A percentile compares a stretch with the other conserved stretches of the same genome.
Conservation (phyloP, 2,113 vertebrate genomes). For the Bucco capensis region DNA sequence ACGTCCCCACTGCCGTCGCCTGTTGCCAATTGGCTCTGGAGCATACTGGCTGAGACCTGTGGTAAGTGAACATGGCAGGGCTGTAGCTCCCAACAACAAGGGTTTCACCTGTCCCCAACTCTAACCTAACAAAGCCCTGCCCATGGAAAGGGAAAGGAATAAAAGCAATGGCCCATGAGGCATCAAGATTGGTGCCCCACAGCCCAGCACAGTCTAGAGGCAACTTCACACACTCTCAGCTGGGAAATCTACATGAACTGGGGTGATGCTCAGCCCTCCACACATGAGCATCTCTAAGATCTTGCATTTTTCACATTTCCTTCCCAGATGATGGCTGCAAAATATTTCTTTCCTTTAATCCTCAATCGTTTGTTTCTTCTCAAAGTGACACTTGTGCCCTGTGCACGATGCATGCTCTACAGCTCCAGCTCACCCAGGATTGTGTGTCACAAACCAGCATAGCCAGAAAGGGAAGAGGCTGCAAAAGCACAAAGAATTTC, state of each 20-base stretch:
- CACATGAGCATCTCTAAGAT: background rate
- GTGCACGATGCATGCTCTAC: rapidly evolving
- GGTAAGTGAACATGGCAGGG: rapidly evolving
- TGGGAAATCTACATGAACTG: background rate
- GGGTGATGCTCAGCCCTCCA: background rate
- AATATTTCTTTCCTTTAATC: background rate
- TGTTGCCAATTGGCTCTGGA: rapidly evolving
- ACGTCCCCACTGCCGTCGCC: rapidly evolving
- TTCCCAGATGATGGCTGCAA: background rate
- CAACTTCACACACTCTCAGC: background rate
- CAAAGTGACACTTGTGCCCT: background rate
- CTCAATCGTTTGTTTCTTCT: background rate
- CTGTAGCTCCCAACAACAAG: background rate
- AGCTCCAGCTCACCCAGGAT: background rate
- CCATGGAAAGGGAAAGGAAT: background rate
- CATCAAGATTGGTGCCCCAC: background rate
- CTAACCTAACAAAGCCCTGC: background rate
- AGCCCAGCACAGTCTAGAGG: background rate
- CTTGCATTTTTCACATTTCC: background rate
- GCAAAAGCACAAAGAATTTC: background rate
- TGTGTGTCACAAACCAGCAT: background rate
- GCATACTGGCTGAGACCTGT: background rate
- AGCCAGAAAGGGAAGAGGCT: background rate
- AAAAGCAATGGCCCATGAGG: background rate
- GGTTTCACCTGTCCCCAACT: background rate